Evolutionary conservation across 2,797 vertebrate genomes (phyloP), one percentile per base, ranked within the genome.

Genomic region (Buceros bicornis): DNA sequence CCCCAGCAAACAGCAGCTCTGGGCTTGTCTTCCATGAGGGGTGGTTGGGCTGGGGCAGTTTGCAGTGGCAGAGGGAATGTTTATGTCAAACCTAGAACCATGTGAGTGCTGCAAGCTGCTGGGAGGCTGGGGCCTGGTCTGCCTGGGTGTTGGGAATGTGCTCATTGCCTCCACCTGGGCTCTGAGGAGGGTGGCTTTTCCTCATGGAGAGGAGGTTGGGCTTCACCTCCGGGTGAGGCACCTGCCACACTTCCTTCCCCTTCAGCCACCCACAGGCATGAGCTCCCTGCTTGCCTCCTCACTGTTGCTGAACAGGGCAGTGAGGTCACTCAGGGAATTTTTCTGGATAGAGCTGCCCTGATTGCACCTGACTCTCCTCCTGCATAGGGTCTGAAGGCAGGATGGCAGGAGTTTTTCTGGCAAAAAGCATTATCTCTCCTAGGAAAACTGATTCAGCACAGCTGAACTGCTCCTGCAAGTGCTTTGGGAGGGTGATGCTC

Each of bases 211-310:
- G 16, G 21, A 91, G 37, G 13, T 65, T 5, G 9, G 43, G 51
- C 69, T 74, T 71, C 33, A 87, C 60, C 87, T 81, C 43, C 2
- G 3, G 2, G 29, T 82, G 76, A 91, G 62, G 58, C 31, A 6
- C 60, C 74, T 48, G 37, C 33, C 10, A 2, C 0, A 1, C 78
- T 92, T 96, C 87, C 94, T 91, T 91, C 48, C 33, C 29, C 15
- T 90, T 66, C 40, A 61, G 50, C 70, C 37, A 33, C 50, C 54
- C 25, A 28, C 3, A 0, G 33, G 5, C 1, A 2, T 0, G 5
- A 91, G 43, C 71, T 85, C 50, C 31, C 35, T 48, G 24, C 35
- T 73, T 67, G 48, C 47, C 42, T 81, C 26, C 35, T 64, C 1
- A 0, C 64, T 33, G 31, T 73, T 80, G 15, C 21, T 1, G 6